Evolutionary conservation across 2,113 vertebrate genomes (phyloP).

Genomic region (Paramisgurnus dabryanus): DNA sequence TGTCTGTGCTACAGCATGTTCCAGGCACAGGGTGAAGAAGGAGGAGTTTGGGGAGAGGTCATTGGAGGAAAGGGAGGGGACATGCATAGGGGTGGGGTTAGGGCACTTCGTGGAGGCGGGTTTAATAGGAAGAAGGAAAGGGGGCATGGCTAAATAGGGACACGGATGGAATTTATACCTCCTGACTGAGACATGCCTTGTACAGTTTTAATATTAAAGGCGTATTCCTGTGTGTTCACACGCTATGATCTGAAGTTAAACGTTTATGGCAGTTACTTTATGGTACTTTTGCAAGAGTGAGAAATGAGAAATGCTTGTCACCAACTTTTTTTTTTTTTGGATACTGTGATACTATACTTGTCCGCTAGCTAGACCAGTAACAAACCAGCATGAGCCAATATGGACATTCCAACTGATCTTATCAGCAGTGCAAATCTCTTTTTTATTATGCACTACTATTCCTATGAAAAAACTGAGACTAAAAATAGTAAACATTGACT

Average conservation of each 20-base stretch:
- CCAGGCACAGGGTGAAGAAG: constrained; percentile 49
- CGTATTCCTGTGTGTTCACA: not conserved
- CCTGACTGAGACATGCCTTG: constrained; percentile 49
- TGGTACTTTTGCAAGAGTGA: not conserved
- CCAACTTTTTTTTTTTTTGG: too few relatives aligned
- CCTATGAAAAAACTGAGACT: too few relatives aligned
- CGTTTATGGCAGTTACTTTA: not conserved
- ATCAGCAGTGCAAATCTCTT: not conserved
- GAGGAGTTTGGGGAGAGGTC: constrained; percentile 23
- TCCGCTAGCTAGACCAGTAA: too few relatives aligned
- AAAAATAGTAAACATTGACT: too few relatives aligned
- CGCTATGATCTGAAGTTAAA: constrained; percentile 1
- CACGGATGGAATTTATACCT: constrained; percentile 43
- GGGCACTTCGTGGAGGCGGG: not conserved
- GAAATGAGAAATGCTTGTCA: too few relatives aligned
- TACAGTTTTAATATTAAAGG: constrained; percentile 34
- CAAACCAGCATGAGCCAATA: too few relatives aligned
- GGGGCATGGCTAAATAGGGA: constrained; percentile 64
- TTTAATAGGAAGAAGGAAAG: constrained; percentile 23
- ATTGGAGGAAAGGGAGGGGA: constrained; percentile 17
- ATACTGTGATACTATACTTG: too few relatives aligned
- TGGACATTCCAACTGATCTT: too few relatives aligned
- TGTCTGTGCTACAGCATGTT: constrained; percentile 66
- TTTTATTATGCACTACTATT: not conserved
- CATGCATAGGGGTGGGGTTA: not conserved